A percentile compares a stretch with the other conserved stretches of the same genome.
phyloP scores from a whole-genome alignment of 1,140 invertebrate species.

The Potamilus streckersoni region DNA sequence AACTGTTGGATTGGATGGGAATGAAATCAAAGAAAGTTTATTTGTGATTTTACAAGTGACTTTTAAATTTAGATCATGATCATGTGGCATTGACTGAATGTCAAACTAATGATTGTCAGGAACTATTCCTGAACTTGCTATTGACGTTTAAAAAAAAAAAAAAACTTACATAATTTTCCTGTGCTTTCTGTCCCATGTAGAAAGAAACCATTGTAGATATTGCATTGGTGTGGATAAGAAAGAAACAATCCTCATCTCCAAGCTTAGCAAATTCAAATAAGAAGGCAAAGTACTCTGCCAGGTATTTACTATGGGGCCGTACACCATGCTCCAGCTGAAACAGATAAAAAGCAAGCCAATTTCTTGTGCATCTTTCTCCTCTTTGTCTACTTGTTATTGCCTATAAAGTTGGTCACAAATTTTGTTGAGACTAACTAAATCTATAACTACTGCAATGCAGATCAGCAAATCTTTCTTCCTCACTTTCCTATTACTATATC shows the following conservation, averaged over 20 bases:
- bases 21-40: too few relatives aligned
- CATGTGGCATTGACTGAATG: too few relatives aligned
- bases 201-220: constrained; percentile 92
- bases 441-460: too few relatives aligned
- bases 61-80: too few relatives aligned
- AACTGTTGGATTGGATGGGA: too few relatives aligned
- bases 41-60: too few relatives aligned
- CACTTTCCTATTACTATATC: too few relatives aligned
- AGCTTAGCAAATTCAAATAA: constrained; percentile 94
- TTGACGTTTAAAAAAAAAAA: neutral
- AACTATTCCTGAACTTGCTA: neutral
- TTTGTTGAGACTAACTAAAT: too few relatives aligned
- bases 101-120: neutral
- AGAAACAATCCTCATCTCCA: constrained; percentile 91
- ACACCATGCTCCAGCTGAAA: constrained; percentile 86
- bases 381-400: neutral
- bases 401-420: too few relatives aligned
- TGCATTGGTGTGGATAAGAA: constrained; percentile 86
- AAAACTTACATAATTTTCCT: constrained; percentile 62
- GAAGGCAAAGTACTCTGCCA: constrained; percentile 92
- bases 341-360: constrained; percentile 11
- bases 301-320: constrained; percentile 73
- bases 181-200: constrained; percentile 75
- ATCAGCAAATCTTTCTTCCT: too few relatives aligned
- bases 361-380: neutral